Conservation (phyloP, 2,797 vertebrate species). For the Gadopsis marmoratus region DNA sequence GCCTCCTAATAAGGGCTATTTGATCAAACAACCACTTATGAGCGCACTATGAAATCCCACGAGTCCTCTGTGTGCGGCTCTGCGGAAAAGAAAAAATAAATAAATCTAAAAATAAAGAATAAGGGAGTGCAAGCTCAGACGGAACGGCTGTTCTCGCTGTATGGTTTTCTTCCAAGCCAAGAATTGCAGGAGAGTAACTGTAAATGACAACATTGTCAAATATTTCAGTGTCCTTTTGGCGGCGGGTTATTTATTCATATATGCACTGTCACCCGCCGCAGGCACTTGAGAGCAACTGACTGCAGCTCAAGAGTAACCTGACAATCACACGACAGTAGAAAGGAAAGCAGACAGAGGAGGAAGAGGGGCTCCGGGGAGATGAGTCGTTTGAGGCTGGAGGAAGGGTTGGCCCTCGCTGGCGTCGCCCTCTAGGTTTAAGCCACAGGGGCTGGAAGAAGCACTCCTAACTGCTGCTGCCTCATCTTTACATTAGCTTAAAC, state of each 20-base stretch:
- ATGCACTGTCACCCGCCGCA: constrained; percentile 77
- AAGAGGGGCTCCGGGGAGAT: constrained; percentile 39
- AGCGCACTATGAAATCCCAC: constrained; percentile 48
- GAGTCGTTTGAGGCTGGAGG: constrained; percentile 46
- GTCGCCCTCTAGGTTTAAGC: constrained; percentile 40
- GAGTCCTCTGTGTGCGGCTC: constrained; percentile 54
- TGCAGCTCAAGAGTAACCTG: constrained; percentile 75
- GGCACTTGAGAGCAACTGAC: constrained; percentile 75
- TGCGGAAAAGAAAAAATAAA: constrained; percentile 2
- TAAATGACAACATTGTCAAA: constrained; percentile 80
- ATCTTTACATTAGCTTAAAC: constrained; percentile 25
- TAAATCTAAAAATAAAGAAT: constrained; percentile 20
- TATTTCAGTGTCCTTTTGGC: constrained; percentile 73
- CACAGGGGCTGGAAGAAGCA: constrained; percentile 11
- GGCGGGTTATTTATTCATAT: constrained; percentile 80
- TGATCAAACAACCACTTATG: constrained; percentile 77
- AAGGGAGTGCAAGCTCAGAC: constrained; percentile 29
- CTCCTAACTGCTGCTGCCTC: background rate
- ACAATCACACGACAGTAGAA: constrained; percentile 69
- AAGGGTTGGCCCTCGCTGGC: constrained; percentile 18
- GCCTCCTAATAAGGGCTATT: constrained; percentile 75
- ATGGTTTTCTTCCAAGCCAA: constrained; percentile 46
- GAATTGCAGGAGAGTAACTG: constrained; percentile 67
- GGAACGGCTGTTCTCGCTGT: constrained; percentile 22
- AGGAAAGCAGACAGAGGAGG: constrained; percentile 54